phyloP scores from a whole-genome alignment of 2,888 invertebrate species.

The Pardosa pseudoannulata region DNA sequence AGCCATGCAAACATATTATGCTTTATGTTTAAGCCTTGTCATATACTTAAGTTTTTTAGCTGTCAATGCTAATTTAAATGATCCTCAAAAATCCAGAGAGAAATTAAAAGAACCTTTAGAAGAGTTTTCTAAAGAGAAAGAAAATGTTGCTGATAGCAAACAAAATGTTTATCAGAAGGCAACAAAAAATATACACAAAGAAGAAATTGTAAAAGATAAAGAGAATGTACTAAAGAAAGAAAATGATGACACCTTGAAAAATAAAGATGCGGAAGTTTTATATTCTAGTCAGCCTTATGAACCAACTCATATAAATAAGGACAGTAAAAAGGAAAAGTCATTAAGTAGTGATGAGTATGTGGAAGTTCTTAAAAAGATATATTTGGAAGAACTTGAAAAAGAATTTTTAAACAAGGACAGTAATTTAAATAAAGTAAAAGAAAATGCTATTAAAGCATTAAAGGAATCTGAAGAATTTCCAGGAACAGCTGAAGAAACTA shows the following conservation, averaged over 20 bases:
- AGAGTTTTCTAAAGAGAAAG: not conserved
- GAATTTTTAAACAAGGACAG: not conserved
- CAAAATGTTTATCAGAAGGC: not conserved
- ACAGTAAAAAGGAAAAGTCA: not conserved
- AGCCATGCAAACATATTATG: not conserved
- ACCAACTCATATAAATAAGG: not conserved
- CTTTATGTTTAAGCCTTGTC: not conserved
- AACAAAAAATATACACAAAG: not conserved
- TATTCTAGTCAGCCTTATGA: not conserved
- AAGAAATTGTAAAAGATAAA: not conserved
- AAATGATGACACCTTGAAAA: not conserved
- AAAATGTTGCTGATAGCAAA: not conserved
- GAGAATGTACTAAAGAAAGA: not conserved
- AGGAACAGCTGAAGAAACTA: slow-evolving; percentile 42
- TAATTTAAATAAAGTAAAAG: not conserved
- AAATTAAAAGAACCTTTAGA: not conserved
- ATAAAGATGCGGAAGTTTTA: not conserved
- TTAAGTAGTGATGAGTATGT: not conserved
- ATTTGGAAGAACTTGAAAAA: not conserved
- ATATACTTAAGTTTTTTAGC: not conserved
- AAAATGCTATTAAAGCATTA: not conserved
- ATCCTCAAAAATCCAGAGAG: not conserved
- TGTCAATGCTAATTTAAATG: not conserved
- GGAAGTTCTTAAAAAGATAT: not conserved
- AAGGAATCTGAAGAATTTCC: slow-evolving; percentile 1